Conservation (phyloP, 1,140 invertebrate genomes). For the Drosophila suzukii region DNA sequence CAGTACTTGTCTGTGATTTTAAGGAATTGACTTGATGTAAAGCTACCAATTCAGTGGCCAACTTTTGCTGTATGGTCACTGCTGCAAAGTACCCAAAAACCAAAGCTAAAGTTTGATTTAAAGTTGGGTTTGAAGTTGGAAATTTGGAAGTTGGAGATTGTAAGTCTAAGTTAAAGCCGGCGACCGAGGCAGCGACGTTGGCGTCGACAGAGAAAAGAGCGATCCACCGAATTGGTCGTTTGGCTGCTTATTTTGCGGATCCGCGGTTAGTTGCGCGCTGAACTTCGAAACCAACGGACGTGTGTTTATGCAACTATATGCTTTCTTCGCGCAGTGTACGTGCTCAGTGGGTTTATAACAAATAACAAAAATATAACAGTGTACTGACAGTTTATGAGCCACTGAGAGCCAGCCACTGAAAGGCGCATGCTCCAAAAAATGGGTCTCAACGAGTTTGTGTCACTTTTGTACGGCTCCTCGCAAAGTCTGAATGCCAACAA, state of each 20-base stretch:
- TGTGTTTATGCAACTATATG: conserved; percentile 50
- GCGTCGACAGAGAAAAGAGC: conserved; percentile 9
- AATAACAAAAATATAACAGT: conserved; percentile 5
- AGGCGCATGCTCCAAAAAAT: conserved; percentile 65
- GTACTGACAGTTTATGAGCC: conserved; percentile 12
- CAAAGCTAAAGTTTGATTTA: conserved; percentile 21
- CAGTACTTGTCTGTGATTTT: conserved; percentile 25
- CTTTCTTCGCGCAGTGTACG: conserved; percentile 19
- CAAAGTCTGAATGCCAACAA: conserved; percentile 72
- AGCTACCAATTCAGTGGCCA: conserved; percentile 17
- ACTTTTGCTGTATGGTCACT: not conserved
- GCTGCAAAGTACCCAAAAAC: not conserved
- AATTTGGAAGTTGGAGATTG: not conserved
- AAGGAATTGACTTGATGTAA: conserved; percentile 57
- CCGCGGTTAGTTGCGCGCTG: conserved; percentile 60
- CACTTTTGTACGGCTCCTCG: conserved; percentile 80
- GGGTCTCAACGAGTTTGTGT: conserved; percentile 82
- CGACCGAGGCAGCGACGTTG: conserved; percentile 1
- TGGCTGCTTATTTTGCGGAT: conserved; percentile 9
- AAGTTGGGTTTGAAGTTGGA: conserved; percentile 7
- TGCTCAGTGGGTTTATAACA: not conserved
- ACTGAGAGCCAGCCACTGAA: conserved; percentile 5
- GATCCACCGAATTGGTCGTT: conserved; percentile 31
- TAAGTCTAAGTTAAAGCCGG: conserved; percentile 14
- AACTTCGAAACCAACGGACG: conserved; percentile 69